Evolutionary conservation across 2,888 invertebrate genomes (phyloP).

Genomic region (Petrophora chlorosata): DNA sequence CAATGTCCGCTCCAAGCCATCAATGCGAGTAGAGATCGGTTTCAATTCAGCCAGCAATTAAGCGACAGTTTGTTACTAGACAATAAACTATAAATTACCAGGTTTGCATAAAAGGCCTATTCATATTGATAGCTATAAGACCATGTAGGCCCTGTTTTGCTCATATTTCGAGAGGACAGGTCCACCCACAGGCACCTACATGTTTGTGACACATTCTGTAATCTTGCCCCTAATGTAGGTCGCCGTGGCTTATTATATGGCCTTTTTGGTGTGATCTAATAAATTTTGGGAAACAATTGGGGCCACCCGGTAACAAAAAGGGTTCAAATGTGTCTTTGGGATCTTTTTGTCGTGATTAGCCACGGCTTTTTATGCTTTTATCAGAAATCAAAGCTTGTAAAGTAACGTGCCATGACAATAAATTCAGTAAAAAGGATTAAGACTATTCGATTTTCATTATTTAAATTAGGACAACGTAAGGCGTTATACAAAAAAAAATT

Average conservation of each 20-base stretch:
- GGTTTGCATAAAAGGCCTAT: constrained; percentile 22
- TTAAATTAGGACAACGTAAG: too few relatives aligned
- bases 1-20: not conserved
- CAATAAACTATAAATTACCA: constrained; percentile 31
- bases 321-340: not conserved
- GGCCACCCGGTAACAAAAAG: constrained; percentile 15
- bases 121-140: constrained; percentile 13
- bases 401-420: too few relatives aligned
- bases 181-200: constrained; percentile 37
- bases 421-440: too few relatives aligned
- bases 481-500: too few relatives aligned
- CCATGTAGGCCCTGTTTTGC: too few relatives aligned
- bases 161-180: constrained; percentile 30
- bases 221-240: constrained; percentile 25
- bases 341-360: too few relatives aligned
- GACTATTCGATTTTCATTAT: too few relatives aligned
- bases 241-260: constrained; percentile 21
- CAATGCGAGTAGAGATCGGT: constrained; percentile 12
- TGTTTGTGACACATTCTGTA: constrained; percentile 28
- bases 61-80: constrained; percentile 22
- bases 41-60: constrained; percentile 15
- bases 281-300: constrained; percentile 28
- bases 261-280: constrained; percentile 26
- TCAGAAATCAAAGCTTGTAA: too few relatives aligned
- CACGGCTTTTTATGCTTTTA: not conserved